Evolutionary conservation across 35 echinoderm and acorn worm species (phyloP), one percentile per base, ranked within the genome.

Genomic region (Apostichopus parvimensis): DNA sequence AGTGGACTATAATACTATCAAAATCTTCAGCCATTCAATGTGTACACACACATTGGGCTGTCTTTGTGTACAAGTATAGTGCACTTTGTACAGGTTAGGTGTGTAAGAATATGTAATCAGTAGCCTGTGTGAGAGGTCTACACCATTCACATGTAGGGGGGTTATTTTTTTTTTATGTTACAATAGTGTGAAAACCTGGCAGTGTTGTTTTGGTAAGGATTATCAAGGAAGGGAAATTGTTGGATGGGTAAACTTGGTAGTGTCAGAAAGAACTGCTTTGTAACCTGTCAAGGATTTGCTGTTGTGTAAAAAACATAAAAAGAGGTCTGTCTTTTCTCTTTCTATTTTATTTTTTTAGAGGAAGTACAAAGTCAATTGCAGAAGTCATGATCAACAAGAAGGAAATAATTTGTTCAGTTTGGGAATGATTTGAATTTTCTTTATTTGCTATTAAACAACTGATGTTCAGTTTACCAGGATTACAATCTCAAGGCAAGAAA

Each of bases 31-130:
- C 56, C 71, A 75, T 84, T 59, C 54, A 60, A 17, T 58, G 81
- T 84, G 81, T 84, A 84, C 81, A 82, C 79, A 84, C 56, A 55
- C 58, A 84, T 84, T 84, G 55, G 20, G 8, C 34, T 45, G 34
- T 45, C 34, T 45, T 45, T 45, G 34, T 45, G 34, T 45, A 45
- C 34, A 45, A 45, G 34, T 45, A 45, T 45, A 45, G 34, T 82
- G 79, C 53, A 82, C 79, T 82, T 55, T 82, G 79, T 54, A 56
- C 79, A 82, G 55, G 79, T 82, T 12, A 82, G 79, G 79, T 82
- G 79, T 68, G 64, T 82, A 56, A 54, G 79, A 82, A 82, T 82
- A 82, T 82, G 79, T 82, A 82, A 82, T 82, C 79, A 82, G 79
- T 55, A 82, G 45, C 79, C 64, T 68, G 64, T 82, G 11, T 82